Evolutionary conservation across 2,888 invertebrate genomes (phyloP), one percentile per base, ranked within the genome.

Genomic region (Hypolimnas misippus): DNA sequence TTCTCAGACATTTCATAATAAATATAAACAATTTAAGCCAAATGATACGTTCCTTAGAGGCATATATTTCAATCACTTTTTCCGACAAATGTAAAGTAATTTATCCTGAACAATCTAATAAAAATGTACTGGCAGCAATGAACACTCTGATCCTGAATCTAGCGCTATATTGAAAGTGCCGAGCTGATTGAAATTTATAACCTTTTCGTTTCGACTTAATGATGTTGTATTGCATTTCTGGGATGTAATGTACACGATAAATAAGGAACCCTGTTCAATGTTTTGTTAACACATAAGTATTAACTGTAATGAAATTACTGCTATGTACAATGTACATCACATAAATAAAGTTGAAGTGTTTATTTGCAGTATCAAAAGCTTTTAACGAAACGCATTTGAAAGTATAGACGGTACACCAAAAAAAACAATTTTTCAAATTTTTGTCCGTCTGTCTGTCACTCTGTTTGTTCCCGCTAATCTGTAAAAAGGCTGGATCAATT

Each of bases 201-300:
- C 75, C 75, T 70, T 68, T 69, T 73, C 77, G 76, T 73, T 77
- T 78, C 76, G 73, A 69, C 68, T 75, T 83, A 83, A 84, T 82
- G 82, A 83, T 82, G 82, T 83, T 79, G 75, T 79, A 82, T 81
- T 73, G 77, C 76, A 76, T 71, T 77, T 73, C 76, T 73, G 73
- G 70, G 70, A 69, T 71, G 73, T 76, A 80, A 78, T 77, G 78
- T 78, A 70, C 69, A 64, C 78, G 57, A 78, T 83, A 79, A 81
- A 81, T 79, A 77, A 77, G 76, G 69, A 70, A 73, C 70, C 68
- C 51, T 62, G 62, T 71, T 75, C 70, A 77, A 75, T 73, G 70
- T 67, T 68, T 67, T 68, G 70, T 71, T 73, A 73, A 73, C 72
- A 69, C 62, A 58, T 57, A 64, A 68, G 65, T 52, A 71, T 69